Conservation (phyloP, 2,888 invertebrate genomes). For the Reticulitermes lucifugus region DNA sequence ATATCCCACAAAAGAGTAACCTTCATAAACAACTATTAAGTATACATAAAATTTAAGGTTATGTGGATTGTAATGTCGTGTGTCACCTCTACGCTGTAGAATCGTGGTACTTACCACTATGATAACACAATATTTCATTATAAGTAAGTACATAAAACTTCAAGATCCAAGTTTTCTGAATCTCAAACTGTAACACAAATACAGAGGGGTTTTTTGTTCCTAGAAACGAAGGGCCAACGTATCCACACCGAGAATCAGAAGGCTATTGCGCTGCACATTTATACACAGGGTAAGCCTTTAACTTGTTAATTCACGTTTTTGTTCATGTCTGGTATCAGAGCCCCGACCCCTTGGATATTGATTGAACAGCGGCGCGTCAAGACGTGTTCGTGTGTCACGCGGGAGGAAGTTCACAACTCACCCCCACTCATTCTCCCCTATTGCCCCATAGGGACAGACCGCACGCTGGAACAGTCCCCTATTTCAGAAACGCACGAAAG, state of each 20-base stretch:
- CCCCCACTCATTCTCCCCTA: not conserved
- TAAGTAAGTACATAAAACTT: no score
- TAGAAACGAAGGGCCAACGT: no score
- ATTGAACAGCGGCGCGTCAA: conserved; percentile 11
- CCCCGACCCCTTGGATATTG: conserved; percentile 16
- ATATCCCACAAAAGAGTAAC: no score
- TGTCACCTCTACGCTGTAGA: no score
- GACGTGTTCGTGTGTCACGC: conserved; percentile 30
- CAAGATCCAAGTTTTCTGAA: no score
- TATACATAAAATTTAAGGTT: no score
- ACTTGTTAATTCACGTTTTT: conserved; percentile 34
- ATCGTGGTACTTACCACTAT: no score
- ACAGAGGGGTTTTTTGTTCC: no score
- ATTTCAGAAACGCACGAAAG: conserved; percentile 13
- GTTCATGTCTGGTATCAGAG: conserved; percentile 32
- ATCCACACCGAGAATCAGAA: not conserved
- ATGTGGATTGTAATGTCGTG: no score
- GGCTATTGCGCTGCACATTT: not conserved
- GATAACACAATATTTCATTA: no score
- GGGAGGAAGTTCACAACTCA: not conserved
- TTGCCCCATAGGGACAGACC: not conserved
- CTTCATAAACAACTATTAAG: no score
- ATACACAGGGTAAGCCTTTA: conserved; percentile 9
- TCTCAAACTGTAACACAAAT: no score
- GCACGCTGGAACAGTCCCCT: not conserved